These are phyloP conservation scores for Sebastes wilsoni DNA, from an alignment of 2,797 vertebrate genomes.

Conservation along the genomic window DNA sequence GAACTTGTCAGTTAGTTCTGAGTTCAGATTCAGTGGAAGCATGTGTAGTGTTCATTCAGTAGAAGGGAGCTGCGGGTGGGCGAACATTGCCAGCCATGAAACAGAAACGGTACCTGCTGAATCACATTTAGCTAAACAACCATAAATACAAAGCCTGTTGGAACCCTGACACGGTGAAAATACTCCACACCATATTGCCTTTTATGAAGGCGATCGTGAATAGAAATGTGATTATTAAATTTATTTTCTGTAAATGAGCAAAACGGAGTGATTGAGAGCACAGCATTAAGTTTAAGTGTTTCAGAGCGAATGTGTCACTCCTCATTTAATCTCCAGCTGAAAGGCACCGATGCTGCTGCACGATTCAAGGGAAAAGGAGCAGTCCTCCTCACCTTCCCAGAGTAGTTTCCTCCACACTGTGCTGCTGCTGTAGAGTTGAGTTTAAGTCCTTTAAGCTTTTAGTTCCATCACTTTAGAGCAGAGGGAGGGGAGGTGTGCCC, in stretches of 20 bases:
- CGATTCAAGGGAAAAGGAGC: slow-evolving; percentile 9
- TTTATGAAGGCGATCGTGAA: neutral
- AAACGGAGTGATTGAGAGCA: neutral
- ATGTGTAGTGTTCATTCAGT: neutral
- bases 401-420: slow-evolving; percentile 30
- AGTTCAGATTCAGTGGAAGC: neutral
- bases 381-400: slow-evolving; percentile 2
- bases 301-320: slow-evolving; percentile 2
- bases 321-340: slow-evolving; percentile 14
- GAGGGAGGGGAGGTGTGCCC: slow-evolving; percentile 28
- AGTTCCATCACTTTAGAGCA: slow-evolving; percentile 49
- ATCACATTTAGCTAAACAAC: neutral
- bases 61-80: neutral
- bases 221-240: neutral
- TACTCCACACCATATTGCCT: neutral
- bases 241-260: neutral
- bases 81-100: too few species aligned
- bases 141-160: neutral
- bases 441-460: slow-evolving; percentile 55
- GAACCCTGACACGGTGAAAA: neutral
- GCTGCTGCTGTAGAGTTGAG: slow-evolving; percentile 24
- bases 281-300: slow-evolving; percentile 9
- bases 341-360: slow-evolving; percentile 12
- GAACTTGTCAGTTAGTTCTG: slow-evolving; percentile 15
- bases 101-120: neutral